Conservation (phyloP, 2,797 vertebrate genomes). For the Poecilia gillii region DNA sequence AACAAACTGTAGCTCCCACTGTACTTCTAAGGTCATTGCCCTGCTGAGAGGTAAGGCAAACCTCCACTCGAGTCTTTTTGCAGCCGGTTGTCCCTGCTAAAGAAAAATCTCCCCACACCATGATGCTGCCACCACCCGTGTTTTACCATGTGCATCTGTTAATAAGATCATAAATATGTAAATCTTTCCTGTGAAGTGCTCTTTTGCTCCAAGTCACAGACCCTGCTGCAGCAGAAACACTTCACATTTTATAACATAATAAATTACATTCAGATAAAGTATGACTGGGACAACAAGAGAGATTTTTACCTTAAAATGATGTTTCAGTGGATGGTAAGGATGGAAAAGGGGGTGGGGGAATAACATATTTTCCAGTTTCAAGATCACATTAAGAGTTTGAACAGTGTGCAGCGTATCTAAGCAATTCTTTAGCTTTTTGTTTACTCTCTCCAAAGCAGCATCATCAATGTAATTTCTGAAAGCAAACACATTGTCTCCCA, state of each 20-base stretch:
- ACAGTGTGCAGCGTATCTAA: slow-evolving; percentile 19
- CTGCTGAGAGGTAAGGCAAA: background rate
- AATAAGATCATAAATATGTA: background rate
- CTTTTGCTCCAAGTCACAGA: slow-evolving; percentile 42
- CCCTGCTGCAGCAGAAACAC: slow-evolving; percentile 37
- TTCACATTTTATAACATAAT: slow-evolving; percentile 42
- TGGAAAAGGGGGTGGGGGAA: slow-evolving; percentile 14
- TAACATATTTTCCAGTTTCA: slow-evolving; percentile 45
- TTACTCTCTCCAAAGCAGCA: slow-evolving; percentile 50
- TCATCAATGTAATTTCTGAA: slow-evolving; percentile 27
- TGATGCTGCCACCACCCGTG: background rate
- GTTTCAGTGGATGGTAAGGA: slow-evolving; percentile 21
- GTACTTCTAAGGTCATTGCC: background rate
- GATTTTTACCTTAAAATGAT: slow-evolving; percentile 33
- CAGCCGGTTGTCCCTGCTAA: background rate
- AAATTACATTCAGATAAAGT: slow-evolving; percentile 50
- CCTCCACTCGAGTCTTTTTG: background rate
- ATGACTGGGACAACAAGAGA: slow-evolving; percentile 38
- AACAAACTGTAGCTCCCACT: background rate
- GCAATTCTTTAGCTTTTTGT: slow-evolving; percentile 22
- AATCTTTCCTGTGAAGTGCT: background rate
- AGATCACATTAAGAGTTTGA: slow-evolving; percentile 29
- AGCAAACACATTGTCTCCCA: slow-evolving; percentile 53
- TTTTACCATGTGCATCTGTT: background rate
- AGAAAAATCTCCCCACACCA: background rate